phyloP scores from a whole-genome alignment of 2,113 vertebrate genomes.

The Prunella fulvescens region DNA sequence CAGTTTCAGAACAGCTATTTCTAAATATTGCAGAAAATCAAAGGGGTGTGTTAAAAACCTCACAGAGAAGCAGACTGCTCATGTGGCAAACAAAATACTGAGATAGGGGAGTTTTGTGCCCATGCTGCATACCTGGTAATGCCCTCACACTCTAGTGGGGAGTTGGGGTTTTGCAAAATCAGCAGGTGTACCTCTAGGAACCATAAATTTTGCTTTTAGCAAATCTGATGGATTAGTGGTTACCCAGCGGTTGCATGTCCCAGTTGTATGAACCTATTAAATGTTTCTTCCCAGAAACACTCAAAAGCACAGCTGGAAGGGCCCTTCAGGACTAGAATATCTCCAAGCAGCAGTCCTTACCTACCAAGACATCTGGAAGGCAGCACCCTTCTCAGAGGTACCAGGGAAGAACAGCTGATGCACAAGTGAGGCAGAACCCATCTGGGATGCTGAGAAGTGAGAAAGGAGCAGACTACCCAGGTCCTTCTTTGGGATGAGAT shows the following conservation, averaged over 20 bases:
- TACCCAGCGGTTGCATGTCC: not conserved
- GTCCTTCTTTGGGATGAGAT: not conserved
- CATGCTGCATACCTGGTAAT: not conserved
- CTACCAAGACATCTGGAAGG: not conserved
- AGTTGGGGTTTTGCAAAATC: not conserved
- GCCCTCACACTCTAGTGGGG: not conserved
- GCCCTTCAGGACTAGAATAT: not conserved
- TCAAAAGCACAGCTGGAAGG: not conserved
- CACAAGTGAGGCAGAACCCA: not conserved
- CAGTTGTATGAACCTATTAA: not conserved
- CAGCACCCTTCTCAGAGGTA: not conserved
- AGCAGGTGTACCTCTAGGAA: not conserved
- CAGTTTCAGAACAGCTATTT: not conserved
- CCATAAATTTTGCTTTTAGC: not conserved
- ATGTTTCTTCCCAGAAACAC: not conserved
- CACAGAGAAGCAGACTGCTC: not conserved
- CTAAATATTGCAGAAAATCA: not conserved
- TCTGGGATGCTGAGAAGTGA: not conserved
- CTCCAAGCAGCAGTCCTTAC: not conserved
- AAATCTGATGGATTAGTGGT: not conserved
- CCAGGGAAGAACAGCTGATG: not conserved
- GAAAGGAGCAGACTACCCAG: not conserved
- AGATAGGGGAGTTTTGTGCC: not conserved
- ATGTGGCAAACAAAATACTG: not conserved
- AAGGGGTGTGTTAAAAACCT: not conserved